phyloP scores from a whole-genome alignment of 2,888 invertebrate species.

The Heteropelma amictum region DNA sequence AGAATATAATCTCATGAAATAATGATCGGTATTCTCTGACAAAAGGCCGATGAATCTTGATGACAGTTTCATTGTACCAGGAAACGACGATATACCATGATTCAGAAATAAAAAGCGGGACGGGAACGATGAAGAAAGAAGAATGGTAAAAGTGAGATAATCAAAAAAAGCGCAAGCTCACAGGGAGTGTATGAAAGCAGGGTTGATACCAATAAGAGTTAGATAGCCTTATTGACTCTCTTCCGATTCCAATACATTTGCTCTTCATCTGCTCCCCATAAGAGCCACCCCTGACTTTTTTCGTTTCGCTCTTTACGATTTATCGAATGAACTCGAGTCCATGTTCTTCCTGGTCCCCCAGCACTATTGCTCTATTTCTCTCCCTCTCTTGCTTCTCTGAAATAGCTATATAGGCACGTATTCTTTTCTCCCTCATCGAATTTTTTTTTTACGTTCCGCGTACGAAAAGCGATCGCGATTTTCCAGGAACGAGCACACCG shows the following conservation, averaged over 20 bases:
- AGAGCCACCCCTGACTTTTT: conserved; percentile 44
- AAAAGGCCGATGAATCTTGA: conserved; percentile 43
- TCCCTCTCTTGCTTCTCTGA: not conserved
- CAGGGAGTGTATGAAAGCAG: conserved; percentile 57
- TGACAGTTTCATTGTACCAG: conserved; percentile 25
- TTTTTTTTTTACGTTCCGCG: conserved; percentile 53
- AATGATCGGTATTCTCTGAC: not conserved
- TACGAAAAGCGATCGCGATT: conserved; percentile 63
- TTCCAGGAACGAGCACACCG: conserved; percentile 61
- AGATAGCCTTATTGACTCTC: conserved; percentile 19
- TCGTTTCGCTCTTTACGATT: conserved; percentile 47
- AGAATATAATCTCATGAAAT: conserved; percentile 18
- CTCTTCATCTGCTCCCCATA: conserved; percentile 39
- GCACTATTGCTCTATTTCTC: conserved; percentile 4
- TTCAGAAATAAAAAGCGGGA: not conserved
- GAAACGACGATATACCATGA: not conserved
- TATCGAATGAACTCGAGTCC: conserved; percentile 46
- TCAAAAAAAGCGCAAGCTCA: conserved; percentile 43
- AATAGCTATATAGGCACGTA: conserved; percentile 1
- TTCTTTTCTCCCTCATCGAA: conserved; percentile 12
- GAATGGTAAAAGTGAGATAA: no score
- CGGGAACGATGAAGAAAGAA: not conserved
- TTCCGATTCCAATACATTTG: conserved; percentile 7
- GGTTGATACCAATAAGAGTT: conserved; percentile 51
- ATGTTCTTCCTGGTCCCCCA: conserved; percentile 28